These are phyloP conservation scores for Brachionus rubens DNA, from an alignment of 1,140 invertebrate species.

Conservation along the genomic window DNA sequence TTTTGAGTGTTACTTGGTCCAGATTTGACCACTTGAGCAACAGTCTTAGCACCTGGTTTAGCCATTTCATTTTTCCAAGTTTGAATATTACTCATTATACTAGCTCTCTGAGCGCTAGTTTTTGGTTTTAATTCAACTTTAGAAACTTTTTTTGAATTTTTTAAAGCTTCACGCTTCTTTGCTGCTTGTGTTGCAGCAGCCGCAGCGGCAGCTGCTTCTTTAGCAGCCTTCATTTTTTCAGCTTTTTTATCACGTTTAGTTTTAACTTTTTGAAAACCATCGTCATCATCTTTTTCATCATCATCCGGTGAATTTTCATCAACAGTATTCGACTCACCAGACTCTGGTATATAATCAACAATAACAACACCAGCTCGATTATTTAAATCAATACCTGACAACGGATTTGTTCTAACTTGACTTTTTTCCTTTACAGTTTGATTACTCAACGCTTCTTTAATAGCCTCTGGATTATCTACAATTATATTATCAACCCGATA, in stretches of 20 bases:
- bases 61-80: conserved; percentile 37
- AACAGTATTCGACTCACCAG: background rate
- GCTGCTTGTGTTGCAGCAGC: background rate
- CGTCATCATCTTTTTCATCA: conserved; percentile 37
- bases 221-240: conserved; percentile 23
- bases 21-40: background rate
- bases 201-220: background rate
- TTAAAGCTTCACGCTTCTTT: background rate
- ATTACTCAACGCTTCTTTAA: conserved; percentile 20
- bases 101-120: background rate
- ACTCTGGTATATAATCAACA: conserved; percentile 29
- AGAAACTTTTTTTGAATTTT: background rate
- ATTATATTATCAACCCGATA: conserved; percentile 31
- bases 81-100: conserved; percentile 30
- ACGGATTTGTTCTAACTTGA: background rate
- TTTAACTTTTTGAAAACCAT: conserved; percentile 40
- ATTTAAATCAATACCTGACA: conserved; percentile 24
- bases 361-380: conserved; percentile 30
- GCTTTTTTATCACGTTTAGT: conserved; percentile 40
- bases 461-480: conserved; percentile 8
- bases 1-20: background rate
- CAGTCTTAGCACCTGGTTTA: background rate
- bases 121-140: background rate
- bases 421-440: background rate
- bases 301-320: conserved; percentile 7